Base-by-base conservation (phyloP, 1,140 invertebrate species). In the Ptiloglossa arizonensis region DNA sequence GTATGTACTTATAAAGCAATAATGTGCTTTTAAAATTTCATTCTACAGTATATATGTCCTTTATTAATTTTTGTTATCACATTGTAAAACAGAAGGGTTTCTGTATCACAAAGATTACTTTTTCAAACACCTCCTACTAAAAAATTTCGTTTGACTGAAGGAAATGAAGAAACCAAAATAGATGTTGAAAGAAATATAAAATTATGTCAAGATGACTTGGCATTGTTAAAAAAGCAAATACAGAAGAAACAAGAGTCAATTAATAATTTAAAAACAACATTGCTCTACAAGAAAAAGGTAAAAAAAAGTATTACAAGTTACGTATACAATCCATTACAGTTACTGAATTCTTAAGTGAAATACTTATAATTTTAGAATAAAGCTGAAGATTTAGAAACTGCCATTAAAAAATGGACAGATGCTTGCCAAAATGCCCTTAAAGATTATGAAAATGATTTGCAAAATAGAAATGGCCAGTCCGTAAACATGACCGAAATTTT, bases 301-400 rank as follows among this genome's bases (percentile, higher is more conserved):
- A 63, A 60, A 24, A 1, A 9, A 17, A 19, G n/a, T 35, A 71
- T 46, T 44, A 48, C 15, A 38, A 13, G 38, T 38, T 48, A 29
- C 4, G 11, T 24, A 8, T 22, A 68, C 19, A 19, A n/a, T 50
- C n/a, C 0, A n/a, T 32, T 70, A 8, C 1, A 32, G 19, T n/a
- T 80, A 38, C 17, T 6, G 1, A 24, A 41, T 29, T 35, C 19
- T 32, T 67, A 41, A 35, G 22, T 22, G 1, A 19, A n/a, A 93
- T 91, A 32, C 86, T 92, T 76, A 95, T 95, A 0, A 93, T 93
- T 38, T 96, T 95, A 89, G 96, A 97, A 93, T 95, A 95, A 41
- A 94, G 94, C 22, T 95, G 96, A 35, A 97, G 96, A 54, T 24
- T 27, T 81, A 32, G 46, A 67, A 63, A 35, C 9, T 22, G 68